A percentile compares a stretch with the other conserved stretches of the same genome.
These are phyloP conservation scores for Bujurquina vittata DNA, from an alignment of 2,113 vertebrate genomes.

Conservation along the genomic window DNA sequence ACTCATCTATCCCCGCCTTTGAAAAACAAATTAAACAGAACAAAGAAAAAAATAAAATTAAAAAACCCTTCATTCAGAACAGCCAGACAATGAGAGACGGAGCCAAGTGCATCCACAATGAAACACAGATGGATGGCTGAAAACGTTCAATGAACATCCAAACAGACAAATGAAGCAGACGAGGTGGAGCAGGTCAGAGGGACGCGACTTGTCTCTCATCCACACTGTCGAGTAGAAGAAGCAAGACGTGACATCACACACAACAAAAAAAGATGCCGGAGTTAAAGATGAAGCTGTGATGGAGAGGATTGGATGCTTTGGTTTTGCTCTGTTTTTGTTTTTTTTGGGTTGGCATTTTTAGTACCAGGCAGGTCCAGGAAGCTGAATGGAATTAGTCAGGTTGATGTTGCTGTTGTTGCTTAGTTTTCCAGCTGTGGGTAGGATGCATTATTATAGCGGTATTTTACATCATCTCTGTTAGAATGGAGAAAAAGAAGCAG, in stretches of 20 bases:
- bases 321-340: constrained; percentile 27
- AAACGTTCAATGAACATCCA: constrained; percentile 46
- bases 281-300: constrained; percentile 44
- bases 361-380: constrained; percentile 83
- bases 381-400: constrained; percentile 91
- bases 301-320: constrained; percentile 76
- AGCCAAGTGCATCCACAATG: constrained; percentile 72
- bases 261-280: constrained; percentile 78
- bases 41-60: neutral
- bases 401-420: constrained; percentile 77
- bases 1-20: constrained; percentile 84
- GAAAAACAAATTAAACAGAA: constrained; percentile 50
- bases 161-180: constrained; percentile 77
- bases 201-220: constrained; percentile 84
- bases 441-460: constrained; percentile 72
- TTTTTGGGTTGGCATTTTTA: constrained; percentile 84
- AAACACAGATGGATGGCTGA: constrained; percentile 55
- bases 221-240: constrained; percentile 88
- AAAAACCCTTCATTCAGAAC: constrained; percentile 83
- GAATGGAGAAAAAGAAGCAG: constrained; percentile 84
- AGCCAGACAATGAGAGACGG: constrained; percentile 78
- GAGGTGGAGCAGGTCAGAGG: constrained; percentile 71
- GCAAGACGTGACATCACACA: constrained; percentile 75
- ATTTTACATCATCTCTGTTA: constrained; percentile 86
- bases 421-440: constrained; percentile 87